A percentile compares a stretch with the other conserved stretches of the same genome.
Evolutionary conservation across 2,888 invertebrate genomes (phyloP).

Genomic region (Meganola albula): DNA sequence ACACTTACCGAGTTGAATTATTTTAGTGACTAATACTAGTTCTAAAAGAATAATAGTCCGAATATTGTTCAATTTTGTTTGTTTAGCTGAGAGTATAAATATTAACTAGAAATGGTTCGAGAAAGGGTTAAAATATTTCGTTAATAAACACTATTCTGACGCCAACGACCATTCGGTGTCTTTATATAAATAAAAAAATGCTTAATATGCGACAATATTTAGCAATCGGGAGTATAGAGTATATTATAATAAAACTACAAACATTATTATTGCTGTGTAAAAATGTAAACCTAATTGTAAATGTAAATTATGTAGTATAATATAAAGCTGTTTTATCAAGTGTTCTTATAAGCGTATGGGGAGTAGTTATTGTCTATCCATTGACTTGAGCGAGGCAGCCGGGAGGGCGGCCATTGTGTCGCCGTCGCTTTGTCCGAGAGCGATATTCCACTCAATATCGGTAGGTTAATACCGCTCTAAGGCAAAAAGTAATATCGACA

Average conservation of each 20-base stretch:
- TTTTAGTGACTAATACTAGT: conserved; percentile 52
- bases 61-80: conserved; percentile 38
- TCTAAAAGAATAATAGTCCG: conserved; percentile 42
- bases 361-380: conserved; percentile 50
- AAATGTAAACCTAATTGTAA: conserved; percentile 74
- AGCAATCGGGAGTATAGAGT: conserved; percentile 71
- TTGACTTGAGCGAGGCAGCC: conserved; percentile 26
- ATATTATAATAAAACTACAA: conserved; percentile 70
- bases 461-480: too few relatives aligned
- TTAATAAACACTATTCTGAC: conserved; percentile 47
- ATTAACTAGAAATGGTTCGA: conserved; percentile 28
- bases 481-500: conserved; percentile 14
- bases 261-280: conserved; percentile 75
- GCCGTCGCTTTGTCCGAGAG: too few relatives aligned
- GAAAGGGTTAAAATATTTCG: conserved; percentile 45
- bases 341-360: conserved; percentile 73
- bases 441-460: too few relatives aligned
- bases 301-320: conserved; percentile 77
- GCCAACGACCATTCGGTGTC: conserved; percentile 58
- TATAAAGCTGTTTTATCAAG: conserved; percentile 74
- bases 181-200: conserved; percentile 44
- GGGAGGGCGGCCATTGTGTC: conserved; percentile 26
- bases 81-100: conserved; percentile 27
- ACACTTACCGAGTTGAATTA: conserved; percentile 47
- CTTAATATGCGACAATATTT: conserved; percentile 77